Percentiles rank a stretch among this genome's conserved stretches.
Conservation (phyloP, 2,113 vertebrate genomes). For the Tretioscincus oriximinensis region DNA sequence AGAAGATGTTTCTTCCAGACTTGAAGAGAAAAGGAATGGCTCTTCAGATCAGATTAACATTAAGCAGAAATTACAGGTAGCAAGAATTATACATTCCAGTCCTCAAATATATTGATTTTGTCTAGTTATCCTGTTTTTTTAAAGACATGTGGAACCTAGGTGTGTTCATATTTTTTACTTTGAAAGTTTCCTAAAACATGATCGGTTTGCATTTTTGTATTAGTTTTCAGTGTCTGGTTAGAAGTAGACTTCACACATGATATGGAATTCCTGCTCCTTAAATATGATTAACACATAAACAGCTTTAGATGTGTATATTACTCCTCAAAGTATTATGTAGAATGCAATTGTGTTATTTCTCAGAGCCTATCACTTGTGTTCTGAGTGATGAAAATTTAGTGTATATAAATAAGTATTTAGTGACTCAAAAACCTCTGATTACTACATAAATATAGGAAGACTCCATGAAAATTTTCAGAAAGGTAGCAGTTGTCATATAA, state of each 20-base stretch:
- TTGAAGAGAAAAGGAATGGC: slow-evolving; percentile 71
- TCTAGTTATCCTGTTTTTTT: background rate
- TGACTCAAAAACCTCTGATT: background rate
- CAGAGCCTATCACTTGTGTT: background rate
- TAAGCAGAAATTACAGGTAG: slow-evolving; percentile 93
- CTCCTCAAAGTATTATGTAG: background rate
- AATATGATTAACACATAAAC: background rate
- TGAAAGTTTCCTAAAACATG: background rate
- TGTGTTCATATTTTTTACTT: background rate
- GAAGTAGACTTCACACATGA: background rate
- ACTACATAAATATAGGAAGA: background rate
- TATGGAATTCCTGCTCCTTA: background rate
- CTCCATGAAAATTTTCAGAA: background rate
- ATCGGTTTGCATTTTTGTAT: background rate
- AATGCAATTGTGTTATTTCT: background rate
- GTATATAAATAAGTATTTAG: no score
- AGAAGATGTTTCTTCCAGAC: slow-evolving; percentile 80
- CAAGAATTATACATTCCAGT: background rate
- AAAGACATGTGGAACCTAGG: no score
- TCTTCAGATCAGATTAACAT: slow-evolving; percentile 73
- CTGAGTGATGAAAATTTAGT: no score
- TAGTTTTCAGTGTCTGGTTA: background rate
- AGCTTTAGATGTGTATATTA: background rate
- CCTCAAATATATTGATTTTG: background rate
- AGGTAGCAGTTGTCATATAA: background rate